Evolutionary conservation across 2,113 vertebrate genomes (phyloP), one percentile per base, ranked within the genome.

Genomic region (Craseonycteris thonglongyai): DNA sequence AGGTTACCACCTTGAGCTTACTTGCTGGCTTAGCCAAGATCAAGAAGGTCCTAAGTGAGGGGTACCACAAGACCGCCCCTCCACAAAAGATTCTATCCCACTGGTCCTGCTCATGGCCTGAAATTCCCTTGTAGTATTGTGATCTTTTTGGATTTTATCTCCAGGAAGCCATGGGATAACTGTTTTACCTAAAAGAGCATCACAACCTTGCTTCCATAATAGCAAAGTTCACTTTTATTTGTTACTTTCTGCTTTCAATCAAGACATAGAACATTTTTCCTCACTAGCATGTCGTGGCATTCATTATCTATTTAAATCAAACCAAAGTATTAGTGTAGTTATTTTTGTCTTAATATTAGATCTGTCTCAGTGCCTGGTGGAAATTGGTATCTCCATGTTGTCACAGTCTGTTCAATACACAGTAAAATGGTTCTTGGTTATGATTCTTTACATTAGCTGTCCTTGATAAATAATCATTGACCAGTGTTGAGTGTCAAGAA

Each of bases 11-110:
- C 21, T 30, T 4, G 5, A 51, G 2, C 42, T 80, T 28, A 75
- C 21, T 19, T 49, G 26, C 26, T 9, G 22, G 8, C 5, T 65
- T 83, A 75, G 7, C 28, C 74, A 78, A 63, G 51, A 69, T 11
- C n/a, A 72, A 38, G 35, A 59, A 68, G 3, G 9, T 38, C 5
- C 1, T 10, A 4, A 22, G 21, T 33, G 7, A 3, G 0, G 0
- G 2, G 1, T 45, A 16, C 40, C 7, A 0, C 22, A 15, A 69
- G 24, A 0, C 5, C 14, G 40, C 1, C 1, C 4, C 7, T 71
- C 22, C 56, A 35, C 4, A 5, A 7, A 82, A 58, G n/a, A 65
- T 81, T 87, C 33, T 85, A 26, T 42, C 5, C 19, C 38, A 26
- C 16, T 11, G 6, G 14, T 24, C 28, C 6, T 51, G 14, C 9